These are phyloP conservation scores for Drosophila takahashii DNA, from an alignment of 1,140 invertebrate species.

Conservation along the genomic window DNA sequence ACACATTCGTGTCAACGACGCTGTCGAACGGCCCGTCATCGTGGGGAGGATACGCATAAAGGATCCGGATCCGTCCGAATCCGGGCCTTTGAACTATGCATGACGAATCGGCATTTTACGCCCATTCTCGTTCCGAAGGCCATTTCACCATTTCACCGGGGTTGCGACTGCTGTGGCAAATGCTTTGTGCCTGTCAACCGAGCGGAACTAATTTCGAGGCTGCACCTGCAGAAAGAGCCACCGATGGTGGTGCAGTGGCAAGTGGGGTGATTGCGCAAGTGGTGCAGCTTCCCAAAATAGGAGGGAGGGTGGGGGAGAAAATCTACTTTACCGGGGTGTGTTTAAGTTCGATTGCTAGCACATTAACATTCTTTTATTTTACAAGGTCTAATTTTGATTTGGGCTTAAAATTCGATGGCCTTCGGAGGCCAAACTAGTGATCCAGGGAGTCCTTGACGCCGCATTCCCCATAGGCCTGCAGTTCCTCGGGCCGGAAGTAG, in stretches of 20 bases:
- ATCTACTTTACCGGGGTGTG: constrained; percentile 6
- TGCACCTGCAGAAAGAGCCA: constrained; percentile 79
- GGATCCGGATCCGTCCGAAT: constrained; percentile 32
- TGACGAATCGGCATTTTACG: constrained; percentile 83
- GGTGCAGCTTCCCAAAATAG: constrained; percentile 22
- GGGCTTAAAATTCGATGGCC: constrained; percentile 63
- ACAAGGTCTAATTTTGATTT: constrained; percentile 84
- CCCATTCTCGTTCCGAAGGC: constrained; percentile 45
- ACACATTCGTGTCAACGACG: constrained; percentile 44
- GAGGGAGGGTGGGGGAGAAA: background rate
- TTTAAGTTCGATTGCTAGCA: constrained; percentile 56
- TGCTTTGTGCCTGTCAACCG: constrained; percentile 78
- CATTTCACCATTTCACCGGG: constrained; percentile 13
- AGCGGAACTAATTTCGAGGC: constrained; percentile 75
- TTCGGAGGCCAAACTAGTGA: constrained; percentile 38
- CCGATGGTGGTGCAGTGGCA: constrained; percentile 35
- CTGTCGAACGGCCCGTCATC: constrained; percentile 56
- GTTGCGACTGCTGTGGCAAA: constrained; percentile 52
- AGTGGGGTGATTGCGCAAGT: constrained; percentile 46
- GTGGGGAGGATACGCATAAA: constrained; percentile 11
- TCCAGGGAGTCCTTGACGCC: constrained; percentile 74
- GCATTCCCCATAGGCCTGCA: constrained; percentile 73
- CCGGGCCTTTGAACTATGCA: constrained; percentile 72
- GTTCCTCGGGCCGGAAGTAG: constrained; percentile 87
- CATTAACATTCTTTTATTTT: constrained; percentile 79